Percentiles rank a stretch among this genome's conserved stretches.
phyloP scores from a whole-genome alignment of 2,797 vertebrate species.

The Chrysocyon brachyurus region DNA sequence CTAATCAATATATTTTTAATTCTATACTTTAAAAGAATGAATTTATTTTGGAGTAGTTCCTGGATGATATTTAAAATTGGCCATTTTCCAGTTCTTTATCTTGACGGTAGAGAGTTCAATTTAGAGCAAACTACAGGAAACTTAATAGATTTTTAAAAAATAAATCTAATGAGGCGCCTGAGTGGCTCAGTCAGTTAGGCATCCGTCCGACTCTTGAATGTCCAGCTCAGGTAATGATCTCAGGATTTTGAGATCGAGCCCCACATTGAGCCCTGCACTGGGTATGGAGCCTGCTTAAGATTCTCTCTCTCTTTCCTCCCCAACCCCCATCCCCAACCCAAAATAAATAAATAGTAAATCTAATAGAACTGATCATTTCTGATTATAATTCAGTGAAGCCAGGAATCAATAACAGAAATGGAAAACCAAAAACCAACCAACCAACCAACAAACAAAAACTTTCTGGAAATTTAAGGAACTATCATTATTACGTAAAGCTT shows the following conservation, averaged over 20 bases:
- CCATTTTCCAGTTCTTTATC: conserved; percentile 1
- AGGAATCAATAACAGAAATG: background rate
- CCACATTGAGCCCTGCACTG: background rate
- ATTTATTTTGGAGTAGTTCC: background rate
- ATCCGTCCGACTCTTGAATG: background rate
- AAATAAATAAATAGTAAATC: background rate
- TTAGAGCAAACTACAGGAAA: background rate
- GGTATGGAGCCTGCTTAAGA: background rate
- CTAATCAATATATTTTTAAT: background rate
- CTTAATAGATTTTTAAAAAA: background rate
- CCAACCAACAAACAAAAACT: background rate
- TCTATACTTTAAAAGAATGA: background rate
- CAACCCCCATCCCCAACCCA: too few relatives aligned
- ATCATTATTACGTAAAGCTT: background rate
- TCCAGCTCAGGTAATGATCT: background rate
- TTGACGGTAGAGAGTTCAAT: background rate
- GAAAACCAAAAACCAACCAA: background rate
- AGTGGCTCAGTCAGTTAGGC: background rate
- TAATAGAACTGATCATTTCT: background rate
- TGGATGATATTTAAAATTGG: background rate
- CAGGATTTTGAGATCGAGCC: background rate
- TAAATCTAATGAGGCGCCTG: background rate
- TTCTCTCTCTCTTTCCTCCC: background rate
- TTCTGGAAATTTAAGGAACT: background rate
- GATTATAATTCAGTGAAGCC: background rate